Percentiles rank a stretch among this genome's conserved stretches.
These are phyloP conservation scores for Steatornis caripensis DNA, from an alignment of 2,113 vertebrate species.

Conservation along the genomic window DNA sequence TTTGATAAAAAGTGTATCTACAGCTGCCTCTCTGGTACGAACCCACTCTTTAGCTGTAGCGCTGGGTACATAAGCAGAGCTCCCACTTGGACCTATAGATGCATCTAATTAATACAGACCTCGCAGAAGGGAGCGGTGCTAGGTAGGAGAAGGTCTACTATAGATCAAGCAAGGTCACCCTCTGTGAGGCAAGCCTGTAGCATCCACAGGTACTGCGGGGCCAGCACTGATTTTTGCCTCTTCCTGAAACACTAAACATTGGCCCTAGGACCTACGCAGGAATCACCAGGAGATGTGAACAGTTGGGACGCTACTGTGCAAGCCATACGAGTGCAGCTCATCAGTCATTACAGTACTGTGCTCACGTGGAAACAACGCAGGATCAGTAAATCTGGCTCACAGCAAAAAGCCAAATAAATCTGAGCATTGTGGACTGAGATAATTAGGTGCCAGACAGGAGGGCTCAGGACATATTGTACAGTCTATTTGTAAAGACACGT, in stretches of 20 bases:
- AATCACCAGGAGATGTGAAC: neutral
- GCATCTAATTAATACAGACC: neutral
- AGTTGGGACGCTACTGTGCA: neutral
- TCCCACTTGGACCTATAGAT: neutral
- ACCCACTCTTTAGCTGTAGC: neutral
- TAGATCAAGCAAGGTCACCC: neutral
- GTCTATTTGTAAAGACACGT: slow-evolving; percentile 31
- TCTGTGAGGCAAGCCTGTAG: neutral
- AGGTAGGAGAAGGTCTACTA: neutral
- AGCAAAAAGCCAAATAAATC: slow-evolving; percentile 8
- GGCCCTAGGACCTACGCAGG: neutral
- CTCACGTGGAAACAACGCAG: neutral
- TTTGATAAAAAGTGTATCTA: neutral
- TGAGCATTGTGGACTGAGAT: neutral
- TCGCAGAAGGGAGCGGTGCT: neutral
- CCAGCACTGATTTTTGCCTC: neutral
- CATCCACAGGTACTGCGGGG: neutral
- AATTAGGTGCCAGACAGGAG: neutral
- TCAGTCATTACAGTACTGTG: neutral
- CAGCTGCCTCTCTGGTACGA: neutral
- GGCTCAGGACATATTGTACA: neutral
- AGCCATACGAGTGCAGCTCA: neutral
- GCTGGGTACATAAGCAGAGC: neutral
- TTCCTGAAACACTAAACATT: neutral
- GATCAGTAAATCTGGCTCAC: neutral